These are phyloP conservation scores for Thumatha senex DNA, from an alignment of 2,888 invertebrate genomes.

Conservation along the genomic window DNA sequence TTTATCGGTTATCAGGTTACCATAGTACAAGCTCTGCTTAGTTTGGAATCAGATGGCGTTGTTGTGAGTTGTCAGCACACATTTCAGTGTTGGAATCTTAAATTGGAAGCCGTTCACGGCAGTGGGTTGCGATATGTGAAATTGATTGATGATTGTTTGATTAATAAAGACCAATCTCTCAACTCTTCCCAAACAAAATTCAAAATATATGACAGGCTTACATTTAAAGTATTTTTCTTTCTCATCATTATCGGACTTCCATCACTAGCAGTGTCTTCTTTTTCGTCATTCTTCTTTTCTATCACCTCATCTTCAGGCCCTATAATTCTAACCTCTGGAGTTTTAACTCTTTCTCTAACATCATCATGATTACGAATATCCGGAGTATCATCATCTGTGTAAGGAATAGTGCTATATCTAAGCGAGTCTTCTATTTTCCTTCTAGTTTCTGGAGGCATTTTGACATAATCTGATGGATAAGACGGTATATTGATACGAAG, in stretches of 20 bases:
- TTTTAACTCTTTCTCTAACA: conserved; percentile 42
- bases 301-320: conserved; percentile 36
- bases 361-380: conserved; percentile 9
- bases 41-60: too few relatives aligned
- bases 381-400: conserved; percentile 6
- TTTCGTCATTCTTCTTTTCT: conserved; percentile 18
- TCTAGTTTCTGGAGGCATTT: conserved; percentile 65
- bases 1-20: too few relatives aligned
- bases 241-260: conserved; percentile 49
- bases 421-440: conserved; percentile 48
- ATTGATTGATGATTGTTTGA: too few relatives aligned
- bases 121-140: too few relatives aligned
- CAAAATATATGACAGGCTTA: conserved; percentile 30
- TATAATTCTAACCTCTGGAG: conserved; percentile 66
- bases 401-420: conserved; percentile 22
- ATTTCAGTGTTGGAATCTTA: too few relatives aligned
- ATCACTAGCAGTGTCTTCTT: conserved; percentile 7
- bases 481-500: conserved; percentile 63
- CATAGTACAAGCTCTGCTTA: too few relatives aligned
- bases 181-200: neutral
- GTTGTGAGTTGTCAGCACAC: too few relatives aligned
- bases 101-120: too few relatives aligned
- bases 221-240: conserved; percentile 70
- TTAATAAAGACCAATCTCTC: too few relatives aligned
- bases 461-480: conserved; percentile 68